Conservation (phyloP, 2,888 invertebrate species). For the Pantelozetes paolii region DNA sequence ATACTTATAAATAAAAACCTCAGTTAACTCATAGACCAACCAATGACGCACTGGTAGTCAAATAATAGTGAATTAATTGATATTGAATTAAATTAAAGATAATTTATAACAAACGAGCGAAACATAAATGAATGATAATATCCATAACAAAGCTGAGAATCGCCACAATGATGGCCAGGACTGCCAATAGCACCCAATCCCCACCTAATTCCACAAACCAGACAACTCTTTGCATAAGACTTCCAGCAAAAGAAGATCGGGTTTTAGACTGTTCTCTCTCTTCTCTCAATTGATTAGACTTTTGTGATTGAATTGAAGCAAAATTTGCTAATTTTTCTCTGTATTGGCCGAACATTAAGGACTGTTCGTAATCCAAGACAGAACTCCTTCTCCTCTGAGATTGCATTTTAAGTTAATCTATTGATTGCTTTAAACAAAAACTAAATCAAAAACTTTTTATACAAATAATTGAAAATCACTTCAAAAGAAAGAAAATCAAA, state of each 20-base stretch:
- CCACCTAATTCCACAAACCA: slow-evolving; percentile 56
- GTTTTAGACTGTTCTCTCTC: slow-evolving; percentile 44
- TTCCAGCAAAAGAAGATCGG: neutral
- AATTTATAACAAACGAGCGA: slow-evolving; percentile 19
- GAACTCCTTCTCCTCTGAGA: slow-evolving; percentile 13
- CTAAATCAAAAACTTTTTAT: neutral
- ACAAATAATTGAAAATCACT: neutral
- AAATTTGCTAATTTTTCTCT: slow-evolving; percentile 90
- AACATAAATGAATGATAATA: slow-evolving; percentile 63
- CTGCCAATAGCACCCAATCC: slow-evolving; percentile 92
- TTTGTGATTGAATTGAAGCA: slow-evolving; percentile 82
- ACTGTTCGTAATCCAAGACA: slow-evolving; percentile 40
- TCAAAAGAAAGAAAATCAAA: neutral
- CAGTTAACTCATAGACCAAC: slow-evolving; percentile 3
- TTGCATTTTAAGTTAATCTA: slow-evolving; percentile 3
- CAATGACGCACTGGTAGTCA: slow-evolving; percentile 37
- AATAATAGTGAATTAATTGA: slow-evolving; percentile 17
- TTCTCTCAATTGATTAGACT: slow-evolving; percentile 61
- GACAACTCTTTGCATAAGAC: neutral
- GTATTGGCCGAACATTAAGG: slow-evolving; percentile 79
- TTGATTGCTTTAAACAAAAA: too few relatives aligned
- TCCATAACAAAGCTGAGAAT: slow-evolving; percentile 90
- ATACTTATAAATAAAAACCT: slow-evolving; percentile 23
- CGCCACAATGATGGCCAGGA: slow-evolving; percentile 90
- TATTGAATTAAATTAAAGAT: neutral